Base-by-base conservation (phyloP, 2,888 invertebrate genomes). In the Adelognathus sp. region DNA sequence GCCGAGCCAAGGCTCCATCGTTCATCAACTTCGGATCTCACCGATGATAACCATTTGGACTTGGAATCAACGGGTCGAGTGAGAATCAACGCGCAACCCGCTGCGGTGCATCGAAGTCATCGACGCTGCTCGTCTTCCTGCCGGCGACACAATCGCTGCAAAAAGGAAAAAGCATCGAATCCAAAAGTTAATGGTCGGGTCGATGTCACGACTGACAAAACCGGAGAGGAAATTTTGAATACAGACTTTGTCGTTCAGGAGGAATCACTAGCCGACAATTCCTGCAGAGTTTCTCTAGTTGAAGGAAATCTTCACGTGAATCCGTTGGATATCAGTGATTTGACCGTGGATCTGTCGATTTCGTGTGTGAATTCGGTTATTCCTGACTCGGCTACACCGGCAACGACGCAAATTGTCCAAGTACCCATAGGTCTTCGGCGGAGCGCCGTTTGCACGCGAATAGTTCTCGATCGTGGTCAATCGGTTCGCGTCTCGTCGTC, bases 381-480 rank as follows among this genome's bases (percentile, higher is more conserved):
- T 27, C 16, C 21, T 4, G 39, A 61, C 36, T 33, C 27, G 11
- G 52, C 24, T 9, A 9, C 6, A 16, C 29, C 31, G 14, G 27
- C 24, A 33, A 41, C 6, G 33, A 46, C 31, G 33, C 60, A 31
- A 29, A 16, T 46, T 6, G 67, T 16, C 31, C 29, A 33, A n/a
- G 70, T 60, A 39, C 73, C 74, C 6, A 61, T 67, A 39, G 31
- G 67, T 33, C 9, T 67, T 18, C 54, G 54, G 9, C 61, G 73
- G 46, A 69, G 67, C 39, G 39, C 54, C n/a, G 54, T 81, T 33
- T 73, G 72, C 52, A 79, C 81, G 18, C 71, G 79, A 60, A 72
- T 81, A 18, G 50, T 81, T 24, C 70, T 80, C 14, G 75, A 79
- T 66, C 66, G 70, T 5, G 73, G 63, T 4, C 66, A 77, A 46